Base-by-base conservation (phyloP, 2,888 invertebrate genomes). In the Aproaerema taeniolella region DNA sequence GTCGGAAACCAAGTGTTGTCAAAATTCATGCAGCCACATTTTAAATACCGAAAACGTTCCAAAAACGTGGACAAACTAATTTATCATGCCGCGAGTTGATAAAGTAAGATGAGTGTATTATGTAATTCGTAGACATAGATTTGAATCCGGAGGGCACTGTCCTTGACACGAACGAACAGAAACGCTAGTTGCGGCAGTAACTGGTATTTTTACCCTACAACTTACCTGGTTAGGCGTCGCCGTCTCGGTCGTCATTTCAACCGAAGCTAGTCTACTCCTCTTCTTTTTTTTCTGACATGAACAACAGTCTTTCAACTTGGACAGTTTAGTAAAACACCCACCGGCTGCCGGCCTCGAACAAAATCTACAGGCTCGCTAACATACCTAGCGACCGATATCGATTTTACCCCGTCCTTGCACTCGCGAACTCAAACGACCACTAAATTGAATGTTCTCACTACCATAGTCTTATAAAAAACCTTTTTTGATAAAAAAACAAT, bases 181-280 rank as follows among this genome's bases (percentile, higher is more conserved):
- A 47, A 55, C 63, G 68, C 61, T 59, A 63, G 43, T 40, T 68
- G 71, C 68, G 69, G 67, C 67, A 67, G 66, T 63, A 48, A 10
- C 9, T 33, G 9, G 7, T 6, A 20, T 7, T 4, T 20, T 20
- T 20, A 4, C 20, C 20, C 5, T 4, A 20, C 20, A 20, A 20
- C n/a, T 55, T 55, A 87, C 87, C 87, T 87, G 87, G 47, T 73
- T 86, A 55, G 85, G 87, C 76, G 82, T 82, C 61, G 77, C 83
- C 52, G 87, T 86, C 54, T 87, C 87, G 49, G 87, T 87, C 52
- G 87, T 87, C 87, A 87, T 87, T 49, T 75, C 74, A 62, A 64
- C 50, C 49, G 74, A 68, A 53, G 75, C 73, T 48, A 77, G 54
- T 51, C 77, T 80, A 77, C 64, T 79, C 72, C 60, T 69, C 69